A percentile compares a stretch with the other conserved stretches of the same genome.
Evolutionary conservation across 2,797 vertebrate genomes (phyloP).

Genomic region (Characodon lateralis): DNA sequence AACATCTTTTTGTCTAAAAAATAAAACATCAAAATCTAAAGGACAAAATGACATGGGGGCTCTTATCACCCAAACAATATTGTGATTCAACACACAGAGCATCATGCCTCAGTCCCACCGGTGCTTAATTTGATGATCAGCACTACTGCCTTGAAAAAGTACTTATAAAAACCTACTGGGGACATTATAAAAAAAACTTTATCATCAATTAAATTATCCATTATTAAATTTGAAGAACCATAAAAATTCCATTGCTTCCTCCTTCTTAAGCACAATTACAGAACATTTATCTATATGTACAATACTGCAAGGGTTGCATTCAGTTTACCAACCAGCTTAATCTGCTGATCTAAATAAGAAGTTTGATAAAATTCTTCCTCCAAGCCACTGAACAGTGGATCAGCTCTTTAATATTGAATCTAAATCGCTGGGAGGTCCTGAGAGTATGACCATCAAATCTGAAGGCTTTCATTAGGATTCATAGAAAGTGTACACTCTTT

Average conservation of each 20-base stretch:
- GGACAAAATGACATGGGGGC: neutral
- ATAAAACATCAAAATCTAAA: neutral
- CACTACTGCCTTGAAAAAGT: neutral
- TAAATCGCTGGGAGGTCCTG: neutral
- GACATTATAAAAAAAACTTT: neutral
- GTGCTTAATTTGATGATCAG: neutral
- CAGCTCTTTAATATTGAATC: neutral
- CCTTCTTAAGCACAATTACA: conserved; percentile 6
- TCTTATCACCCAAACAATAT: neutral
- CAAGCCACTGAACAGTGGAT: neutral
- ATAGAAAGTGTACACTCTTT: neutral
- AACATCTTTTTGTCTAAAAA: neutral
- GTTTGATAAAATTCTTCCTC: neutral
- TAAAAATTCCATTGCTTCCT: neutral
- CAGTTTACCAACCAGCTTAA: neutral
- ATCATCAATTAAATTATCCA: neutral
- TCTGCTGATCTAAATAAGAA: neutral
- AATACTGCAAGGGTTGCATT: neutral
- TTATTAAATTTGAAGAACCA: neutral
- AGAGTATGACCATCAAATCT: neutral
- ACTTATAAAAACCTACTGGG: neutral
- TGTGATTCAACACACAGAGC: neutral
- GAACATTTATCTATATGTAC: conserved; percentile 2
- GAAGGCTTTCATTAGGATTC: neutral
- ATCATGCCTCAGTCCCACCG: neutral